These are phyloP conservation scores for Circaetus gallicus DNA, from an alignment of 2,113 vertebrate genomes.

Conservation along the genomic window DNA sequence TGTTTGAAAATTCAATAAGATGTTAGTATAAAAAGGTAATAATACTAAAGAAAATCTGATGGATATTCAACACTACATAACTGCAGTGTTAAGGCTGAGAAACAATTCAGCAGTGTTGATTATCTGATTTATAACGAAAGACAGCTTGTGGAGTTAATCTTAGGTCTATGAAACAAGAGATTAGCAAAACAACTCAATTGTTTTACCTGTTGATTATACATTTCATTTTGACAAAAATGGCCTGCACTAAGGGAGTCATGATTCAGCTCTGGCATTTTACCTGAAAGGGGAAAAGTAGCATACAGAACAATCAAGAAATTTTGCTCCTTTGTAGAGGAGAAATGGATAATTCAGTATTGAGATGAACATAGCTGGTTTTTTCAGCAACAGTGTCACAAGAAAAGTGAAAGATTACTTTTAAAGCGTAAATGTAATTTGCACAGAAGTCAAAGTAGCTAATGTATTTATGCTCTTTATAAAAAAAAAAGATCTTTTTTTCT, in stretches of 20 bases:
- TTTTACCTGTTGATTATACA: slow-evolving; percentile 47
- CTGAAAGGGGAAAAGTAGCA: not conserved
- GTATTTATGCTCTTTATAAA: not conserved
- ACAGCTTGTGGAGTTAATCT: slow-evolving; percentile 31
- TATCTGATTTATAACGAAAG: slow-evolving; percentile 42
- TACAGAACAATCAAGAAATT: slow-evolving; percentile 11
- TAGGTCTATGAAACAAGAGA: not conserved
- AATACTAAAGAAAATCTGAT: not conserved
- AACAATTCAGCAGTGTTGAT: slow-evolving; percentile 23
- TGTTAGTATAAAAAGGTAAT: not conserved
- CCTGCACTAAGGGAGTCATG: not conserved
- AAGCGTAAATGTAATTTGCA: not conserved
- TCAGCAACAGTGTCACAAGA: not conserved
- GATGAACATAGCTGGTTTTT: not conserved
- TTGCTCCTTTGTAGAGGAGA: not conserved
- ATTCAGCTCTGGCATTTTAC: slow-evolving; percentile 33
- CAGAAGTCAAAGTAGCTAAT: not conserved
- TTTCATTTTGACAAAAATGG: slow-evolving; percentile 33
- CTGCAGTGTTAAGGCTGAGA: not conserved
- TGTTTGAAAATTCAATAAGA: slow-evolving; percentile 40
- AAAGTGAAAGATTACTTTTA: not conserved
- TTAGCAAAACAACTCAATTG: slow-evolving; percentile 35
- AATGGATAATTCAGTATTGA: not conserved
- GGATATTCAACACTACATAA: not conserved
- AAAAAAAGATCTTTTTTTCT: not conserved